phyloP scores from a whole-genome alignment of 1,140 invertebrate genomes.

The Planococcus citri region DNA sequence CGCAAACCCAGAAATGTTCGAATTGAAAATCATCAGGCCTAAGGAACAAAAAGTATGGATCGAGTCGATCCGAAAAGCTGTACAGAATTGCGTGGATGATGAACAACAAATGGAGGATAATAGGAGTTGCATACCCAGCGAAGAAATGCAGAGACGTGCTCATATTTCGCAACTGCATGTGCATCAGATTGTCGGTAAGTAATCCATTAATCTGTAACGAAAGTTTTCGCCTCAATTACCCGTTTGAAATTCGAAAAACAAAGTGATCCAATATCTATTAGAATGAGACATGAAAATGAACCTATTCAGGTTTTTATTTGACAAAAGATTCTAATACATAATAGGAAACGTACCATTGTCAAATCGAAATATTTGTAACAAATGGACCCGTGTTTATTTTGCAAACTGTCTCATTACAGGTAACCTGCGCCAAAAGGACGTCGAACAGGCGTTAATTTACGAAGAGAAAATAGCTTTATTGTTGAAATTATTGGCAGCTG shows the following conservation, averaged over 20 bases:
- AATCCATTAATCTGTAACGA: too few relatives aligned
- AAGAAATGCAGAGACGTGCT: conserved; percentile 54
- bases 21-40: conserved; percentile 75
- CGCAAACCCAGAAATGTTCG: conserved; percentile 86
- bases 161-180: conserved; percentile 59
- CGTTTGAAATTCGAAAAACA: too few relatives aligned
- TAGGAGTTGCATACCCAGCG: conserved; percentile 43
- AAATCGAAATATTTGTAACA: too few relatives aligned
- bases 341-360: too few relatives aligned
- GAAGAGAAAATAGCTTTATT: conserved; percentile 82
- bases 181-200: conserved; percentile 53
- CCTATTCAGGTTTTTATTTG: too few relatives aligned
- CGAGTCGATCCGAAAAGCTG: conserved; percentile 45
- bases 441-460: conserved; percentile 66
- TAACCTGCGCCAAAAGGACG: conserved; percentile 69
- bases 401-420: conserved; percentile 34
- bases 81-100: conserved; percentile 35
- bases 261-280: too few relatives aligned
- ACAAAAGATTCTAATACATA: too few relatives aligned
- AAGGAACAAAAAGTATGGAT: conserved; percentile 84
- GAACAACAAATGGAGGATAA: conserved; percentile 37
- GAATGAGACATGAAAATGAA: too few relatives aligned
- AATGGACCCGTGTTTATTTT: too few relatives aligned
- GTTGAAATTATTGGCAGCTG: conserved; percentile 56
- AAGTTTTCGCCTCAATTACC: too few relatives aligned